Evolutionary conservation across 2,888 invertebrate genomes (phyloP), one percentile per base, ranked within the genome.

Genomic region (Melipona beecheii): DNA sequence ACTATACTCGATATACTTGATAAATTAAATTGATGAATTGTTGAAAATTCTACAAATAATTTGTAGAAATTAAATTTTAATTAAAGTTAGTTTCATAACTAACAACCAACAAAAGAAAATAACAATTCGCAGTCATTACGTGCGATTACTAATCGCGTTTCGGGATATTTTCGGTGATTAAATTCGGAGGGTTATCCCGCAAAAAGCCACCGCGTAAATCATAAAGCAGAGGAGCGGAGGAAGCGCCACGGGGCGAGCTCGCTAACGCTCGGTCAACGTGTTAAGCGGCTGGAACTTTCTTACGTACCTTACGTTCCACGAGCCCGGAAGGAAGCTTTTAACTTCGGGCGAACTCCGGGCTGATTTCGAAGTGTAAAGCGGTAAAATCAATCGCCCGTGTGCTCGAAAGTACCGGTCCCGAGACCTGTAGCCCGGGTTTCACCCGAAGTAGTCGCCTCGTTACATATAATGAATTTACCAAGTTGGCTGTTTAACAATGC

Each of bases 401-500:
- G 54, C 64, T 74, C 24, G 52, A 24, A 54, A 52, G 50, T 62
- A 62, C 31, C 70, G 43, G 36, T n/a, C n/a, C 13, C 36, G 11
- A 9, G 21, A 11, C 36, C 50, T 19, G 43, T 21, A 15, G 66
- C 69, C 36, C 52, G 65, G 36, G 60, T 60, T 66, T 56, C 65
- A n/a, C 19, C 75, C 78, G 78, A 80, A 81, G 81, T 76, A 83
- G 83, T 84, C 70, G 82, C 81, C 60, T 60, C 60, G 78, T 83
- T 79, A 83, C 43, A 43, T 43, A 1, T 89, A 89, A 89, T 85
- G 89, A 85, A 89, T 89, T 89, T 89, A 89, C 84, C 82, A 85
- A 84, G 86, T 84, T 80, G 84, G 85, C 83, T 86, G 78, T 85
- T 90, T 89, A 89, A 90, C 89, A 90, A 88, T 89, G 87, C 85